phyloP scores from a whole-genome alignment of 2,888 invertebrate genomes.

The Rhamnusium bicolor region DNA sequence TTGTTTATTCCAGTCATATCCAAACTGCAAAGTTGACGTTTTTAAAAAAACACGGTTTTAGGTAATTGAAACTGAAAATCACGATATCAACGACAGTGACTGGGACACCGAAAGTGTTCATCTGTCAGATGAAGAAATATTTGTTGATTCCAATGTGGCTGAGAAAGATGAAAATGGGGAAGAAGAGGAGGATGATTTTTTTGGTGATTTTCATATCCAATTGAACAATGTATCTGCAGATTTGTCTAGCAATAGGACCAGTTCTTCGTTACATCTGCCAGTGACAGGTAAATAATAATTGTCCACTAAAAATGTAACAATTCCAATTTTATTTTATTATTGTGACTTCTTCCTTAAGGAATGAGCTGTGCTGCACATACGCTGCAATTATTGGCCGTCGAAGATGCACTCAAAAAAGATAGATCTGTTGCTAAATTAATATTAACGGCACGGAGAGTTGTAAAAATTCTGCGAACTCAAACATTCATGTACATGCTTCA shows the following conservation, averaged over 20 bases:
- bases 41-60: background rate
- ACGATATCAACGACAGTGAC: background rate
- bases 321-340: background rate
- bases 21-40: background rate
- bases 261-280: background rate
- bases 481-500: conserved; percentile 19
- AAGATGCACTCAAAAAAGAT: conserved; percentile 20
- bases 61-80: background rate
- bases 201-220: background rate
- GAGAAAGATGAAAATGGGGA: background rate
- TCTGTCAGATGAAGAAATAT: conserved; percentile 3
- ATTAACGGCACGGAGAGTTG: conserved; percentile 1
- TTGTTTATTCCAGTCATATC: background rate
- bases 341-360: background rate
- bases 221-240: background rate
- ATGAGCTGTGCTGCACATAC: conserved; percentile 29
- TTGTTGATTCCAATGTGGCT: background rate
- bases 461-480: conserved; percentile 21
- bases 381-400: conserved; percentile 9
- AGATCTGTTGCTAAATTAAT: background rate
- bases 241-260: background rate
- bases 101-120: background rate
- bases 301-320: background rate
- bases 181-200: conserved; percentile 2
- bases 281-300: background rate